Conservation (phyloP, 2,113 vertebrate species). For the Platysternon megacephalum region DNA sequence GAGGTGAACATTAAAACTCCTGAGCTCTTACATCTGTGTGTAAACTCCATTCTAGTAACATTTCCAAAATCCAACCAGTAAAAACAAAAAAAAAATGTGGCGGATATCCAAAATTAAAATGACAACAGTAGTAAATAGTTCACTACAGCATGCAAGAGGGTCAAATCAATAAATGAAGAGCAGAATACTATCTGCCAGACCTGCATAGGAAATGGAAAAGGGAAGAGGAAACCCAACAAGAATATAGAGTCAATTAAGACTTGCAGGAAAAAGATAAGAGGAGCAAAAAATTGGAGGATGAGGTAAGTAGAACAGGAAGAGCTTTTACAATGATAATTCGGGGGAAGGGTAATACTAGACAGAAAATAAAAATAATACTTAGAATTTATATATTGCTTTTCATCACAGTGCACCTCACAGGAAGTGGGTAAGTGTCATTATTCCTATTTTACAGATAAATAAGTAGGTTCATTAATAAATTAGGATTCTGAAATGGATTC, state of each 20-base stretch:
- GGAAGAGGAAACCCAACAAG: not conserved
- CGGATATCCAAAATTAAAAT: not conserved
- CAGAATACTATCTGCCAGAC: not conserved
- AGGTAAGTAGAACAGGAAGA: not conserved
- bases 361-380: not conserved
- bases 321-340: not conserved
- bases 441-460: not conserved
- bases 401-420: not conserved
- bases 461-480: not conserved
- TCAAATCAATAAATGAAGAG: not conserved
- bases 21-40: not conserved
- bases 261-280: not conserved
- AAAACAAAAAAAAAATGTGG: not conserved
- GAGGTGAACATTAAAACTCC: fast-evolving
- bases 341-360: not conserved
- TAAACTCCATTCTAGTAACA: not conserved
- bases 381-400: not conserved
- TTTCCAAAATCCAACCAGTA: not conserved
- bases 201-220: not conserved
- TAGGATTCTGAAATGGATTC: not conserved
- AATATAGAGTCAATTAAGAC: not conserved
- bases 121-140: not conserved
- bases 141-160: not conserved
- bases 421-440: not conserved
- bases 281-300: not conserved